Percentiles rank a stretch among this genome's conserved stretches.
These are phyloP conservation scores for Aphidius gifuensis DNA, from an alignment of 1,140 invertebrate genomes.

Conservation along the genomic window DNA sequence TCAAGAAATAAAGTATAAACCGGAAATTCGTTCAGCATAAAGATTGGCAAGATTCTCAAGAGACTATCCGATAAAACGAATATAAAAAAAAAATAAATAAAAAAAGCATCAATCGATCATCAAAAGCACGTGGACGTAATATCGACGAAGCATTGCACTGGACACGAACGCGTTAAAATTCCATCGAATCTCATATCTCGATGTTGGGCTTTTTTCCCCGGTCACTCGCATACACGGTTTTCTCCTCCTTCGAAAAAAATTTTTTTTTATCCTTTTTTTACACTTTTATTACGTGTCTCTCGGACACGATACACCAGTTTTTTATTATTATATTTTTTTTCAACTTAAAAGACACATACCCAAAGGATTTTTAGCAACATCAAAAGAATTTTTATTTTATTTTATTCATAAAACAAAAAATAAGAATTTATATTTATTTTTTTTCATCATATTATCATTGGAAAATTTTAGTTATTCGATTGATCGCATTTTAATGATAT, in stretches of 20 bases:
- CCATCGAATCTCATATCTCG: slow-evolving; percentile 26
- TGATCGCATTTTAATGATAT: no score
- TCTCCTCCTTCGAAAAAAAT: background rate
- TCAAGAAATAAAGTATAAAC: background rate
- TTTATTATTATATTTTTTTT: slow-evolving; percentile 4
- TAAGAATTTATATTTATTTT: background rate
- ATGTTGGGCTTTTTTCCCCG: slow-evolving; percentile 15
- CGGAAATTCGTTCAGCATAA: slow-evolving; percentile 26
- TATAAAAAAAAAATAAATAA: background rate
- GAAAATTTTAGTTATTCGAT: no score
- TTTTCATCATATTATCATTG: no score
- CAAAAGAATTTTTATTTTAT: slow-evolving; percentile 8
- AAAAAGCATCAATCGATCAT: slow-evolving; percentile 24
- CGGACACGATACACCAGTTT: slow-evolving; percentile 11
- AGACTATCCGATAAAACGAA: background rate
- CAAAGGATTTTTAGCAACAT: background rate
- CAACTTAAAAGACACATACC: slow-evolving; percentile 4
- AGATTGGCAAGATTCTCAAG: slow-evolving; percentile 25
- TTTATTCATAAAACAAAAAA: slow-evolving; percentile 8
- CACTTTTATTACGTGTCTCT: slow-evolving; percentile 23
- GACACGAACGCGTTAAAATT: slow-evolving; percentile 25
- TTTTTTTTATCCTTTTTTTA: slow-evolving; percentile 10
- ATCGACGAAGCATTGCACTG: slow-evolving; percentile 19
- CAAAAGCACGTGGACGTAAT: slow-evolving; percentile 28
- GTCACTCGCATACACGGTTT: slow-evolving; percentile 14